phyloP scores from a whole-genome alignment of 2,797 vertebrate genomes.

The Pelodytes ibericus region DNA sequence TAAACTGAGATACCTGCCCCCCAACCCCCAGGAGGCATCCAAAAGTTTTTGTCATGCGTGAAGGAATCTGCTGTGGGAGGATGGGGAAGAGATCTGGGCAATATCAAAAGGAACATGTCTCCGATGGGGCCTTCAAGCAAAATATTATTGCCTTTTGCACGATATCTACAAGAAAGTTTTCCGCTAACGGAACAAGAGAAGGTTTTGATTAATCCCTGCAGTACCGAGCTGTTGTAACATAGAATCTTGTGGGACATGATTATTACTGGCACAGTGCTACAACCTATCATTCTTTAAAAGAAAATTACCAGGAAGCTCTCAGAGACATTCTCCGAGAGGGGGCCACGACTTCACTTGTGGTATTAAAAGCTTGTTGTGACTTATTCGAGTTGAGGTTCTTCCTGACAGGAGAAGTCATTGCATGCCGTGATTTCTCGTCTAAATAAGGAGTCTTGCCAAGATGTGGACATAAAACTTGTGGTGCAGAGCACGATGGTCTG shows the following conservation, averaged over 20 bases:
- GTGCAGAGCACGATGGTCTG: constrained; percentile 18
- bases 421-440: constrained; percentile 49
- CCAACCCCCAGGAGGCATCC: background rate
- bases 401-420: constrained; percentile 54
- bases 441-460: constrained; percentile 48
- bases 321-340: constrained; percentile 44
- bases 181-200: constrained; percentile 24
- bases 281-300: constrained; percentile 54
- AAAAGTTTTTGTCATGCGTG: background rate
- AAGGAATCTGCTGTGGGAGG: background rate
- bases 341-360: constrained; percentile 30
- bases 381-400: constrained; percentile 51
- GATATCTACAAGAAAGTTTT: constrained; percentile 18
- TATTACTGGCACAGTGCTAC: constrained; percentile 43
- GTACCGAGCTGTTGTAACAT: constrained; percentile 31
- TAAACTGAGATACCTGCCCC: background rate
- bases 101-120: constrained; percentile 1
- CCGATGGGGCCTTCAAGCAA: constrained; percentile 1
- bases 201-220: constrained; percentile 55
- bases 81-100: background rate
- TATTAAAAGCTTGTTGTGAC: constrained; percentile 48
- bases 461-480: constrained; percentile 47
- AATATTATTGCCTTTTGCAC: constrained; percentile 11
- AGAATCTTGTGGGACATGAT: constrained; percentile 52
- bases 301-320: constrained; percentile 48